Conservation (phyloP, 2,888 invertebrate species). For the Teleiodes luculella region DNA sequence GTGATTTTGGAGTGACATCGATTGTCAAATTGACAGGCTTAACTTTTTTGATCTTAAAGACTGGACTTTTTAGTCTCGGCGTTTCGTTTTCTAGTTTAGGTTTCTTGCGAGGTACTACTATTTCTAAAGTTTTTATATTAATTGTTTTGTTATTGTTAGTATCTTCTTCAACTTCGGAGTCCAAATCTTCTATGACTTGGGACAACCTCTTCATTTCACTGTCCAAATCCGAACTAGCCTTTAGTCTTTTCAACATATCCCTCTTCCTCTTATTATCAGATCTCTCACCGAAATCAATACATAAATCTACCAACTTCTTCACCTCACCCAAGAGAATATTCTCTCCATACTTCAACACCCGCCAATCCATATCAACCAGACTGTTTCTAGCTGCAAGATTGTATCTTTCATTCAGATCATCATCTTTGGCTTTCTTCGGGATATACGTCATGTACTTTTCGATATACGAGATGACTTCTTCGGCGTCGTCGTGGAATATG, state of each 20-base stretch:
- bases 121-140: slow-evolving; percentile 34
- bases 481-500: slow-evolving; percentile 68
- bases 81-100: slow-evolving; percentile 36
- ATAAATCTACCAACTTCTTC: slow-evolving; percentile 60
- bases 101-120: slow-evolving; percentile 31
- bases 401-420: slow-evolving; percentile 58
- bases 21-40: slow-evolving; percentile 51
- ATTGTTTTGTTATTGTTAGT: slow-evolving; percentile 31
- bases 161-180: slow-evolving; percentile 44
- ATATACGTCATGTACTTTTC: slow-evolving; percentile 52
- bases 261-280: slow-evolving; percentile 49
- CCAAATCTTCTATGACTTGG: slow-evolving; percentile 64
- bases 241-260: slow-evolving; percentile 43
- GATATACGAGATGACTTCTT: slow-evolving; percentile 63
- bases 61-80: slow-evolving; percentile 50
- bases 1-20: slow-evolving; percentile 28
- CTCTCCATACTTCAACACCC: slow-evolving; percentile 70
- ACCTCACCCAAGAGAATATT: slow-evolving; percentile 69
- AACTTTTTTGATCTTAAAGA: slow-evolving; percentile 62
- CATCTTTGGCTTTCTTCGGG: slow-evolving; percentile 43
- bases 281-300: slow-evolving; percentile 47
- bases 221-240: slow-evolving; percentile 60
- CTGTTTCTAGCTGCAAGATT: slow-evolving; percentile 64
- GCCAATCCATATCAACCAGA: slow-evolving; percentile 69
- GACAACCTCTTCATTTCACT: slow-evolving; percentile 68